Conservation (phyloP, 2,113 vertebrate species). For the Perca flavescens region DNA sequence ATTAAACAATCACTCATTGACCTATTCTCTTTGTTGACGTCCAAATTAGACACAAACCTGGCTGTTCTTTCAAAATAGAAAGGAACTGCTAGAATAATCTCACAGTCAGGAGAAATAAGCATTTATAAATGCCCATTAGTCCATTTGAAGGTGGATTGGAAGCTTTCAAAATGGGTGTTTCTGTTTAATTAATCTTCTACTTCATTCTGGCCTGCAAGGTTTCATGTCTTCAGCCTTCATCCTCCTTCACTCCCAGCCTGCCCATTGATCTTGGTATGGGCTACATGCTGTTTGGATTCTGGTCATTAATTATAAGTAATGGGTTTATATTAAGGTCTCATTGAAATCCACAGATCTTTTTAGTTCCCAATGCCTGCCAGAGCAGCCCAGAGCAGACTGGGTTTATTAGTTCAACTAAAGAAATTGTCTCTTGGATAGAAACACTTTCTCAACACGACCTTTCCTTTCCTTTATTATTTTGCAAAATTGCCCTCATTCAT, state of each 20-base stretch:
- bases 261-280: conserved; percentile 79
- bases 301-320: conserved; percentile 87
- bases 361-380: conserved; percentile 70
- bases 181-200: conserved; percentile 78
- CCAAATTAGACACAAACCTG: conserved; percentile 62
- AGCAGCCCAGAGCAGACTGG: conserved; percentile 71
- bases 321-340: conserved; percentile 81
- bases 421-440: conserved; percentile 82
- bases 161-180: conserved; percentile 68
- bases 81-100: conserved; percentile 42
- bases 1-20: conserved; percentile 60
- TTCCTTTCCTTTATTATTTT: conserved; percentile 91
- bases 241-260: conserved; percentile 61
- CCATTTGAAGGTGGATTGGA: conserved; percentile 61
- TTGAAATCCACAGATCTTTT: conserved; percentile 82
- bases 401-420: conserved; percentile 83
- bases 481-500: conserved; percentile 95
- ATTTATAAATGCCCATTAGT: conserved; percentile 70
- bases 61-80: conserved; percentile 59
- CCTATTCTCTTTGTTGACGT: conserved; percentile 73
- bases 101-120: conserved; percentile 50
- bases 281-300: conserved; percentile 75
- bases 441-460: conserved; percentile 78
- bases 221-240: conserved; percentile 72
- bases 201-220: conserved; percentile 65